Conservation (phyloP, 2,888 invertebrate genomes). For the Apotomis turbidana region DNA sequence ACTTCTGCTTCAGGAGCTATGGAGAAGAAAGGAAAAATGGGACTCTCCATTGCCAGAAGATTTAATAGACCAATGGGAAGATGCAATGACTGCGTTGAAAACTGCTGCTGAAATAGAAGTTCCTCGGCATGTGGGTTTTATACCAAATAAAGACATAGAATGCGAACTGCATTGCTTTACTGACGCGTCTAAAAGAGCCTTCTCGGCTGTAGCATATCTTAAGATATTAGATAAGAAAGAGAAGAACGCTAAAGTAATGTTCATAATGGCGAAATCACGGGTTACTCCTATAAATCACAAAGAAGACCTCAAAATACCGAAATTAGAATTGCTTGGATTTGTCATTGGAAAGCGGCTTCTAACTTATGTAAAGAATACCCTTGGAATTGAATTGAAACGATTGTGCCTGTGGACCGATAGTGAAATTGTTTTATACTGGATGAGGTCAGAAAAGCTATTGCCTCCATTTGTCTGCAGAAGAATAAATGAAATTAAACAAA, state of each 20-base stretch:
- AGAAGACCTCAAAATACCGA: slow-evolving; percentile 20
- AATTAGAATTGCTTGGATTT: slow-evolving; percentile 18
- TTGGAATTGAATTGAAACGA: not conserved
- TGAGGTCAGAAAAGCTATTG: slow-evolving; percentile 14
- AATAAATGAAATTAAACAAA: slow-evolving; percentile 7
- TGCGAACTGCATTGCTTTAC: slow-evolving; percentile 17
- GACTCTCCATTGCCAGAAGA: not conserved
- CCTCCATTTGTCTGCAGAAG: slow-evolving; percentile 18
- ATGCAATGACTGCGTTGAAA: not conserved
- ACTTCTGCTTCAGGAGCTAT: slow-evolving; percentile 6
- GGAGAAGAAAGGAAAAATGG: slow-evolving; percentile 1
- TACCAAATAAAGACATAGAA: not conserved
- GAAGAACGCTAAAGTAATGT: not conserved
- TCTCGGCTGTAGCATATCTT: slow-evolving; percentile 7
- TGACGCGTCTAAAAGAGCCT: slow-evolving; percentile 17
- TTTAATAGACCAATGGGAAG: not conserved
- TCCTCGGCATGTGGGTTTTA: not conserved
- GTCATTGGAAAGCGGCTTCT: slow-evolving; percentile 18
- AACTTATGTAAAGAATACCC: not conserved
- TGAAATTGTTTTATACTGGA: slow-evolving; percentile 20
- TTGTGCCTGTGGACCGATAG: slow-evolving; percentile 18
- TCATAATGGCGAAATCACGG: not conserved
- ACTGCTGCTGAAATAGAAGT: not conserved
- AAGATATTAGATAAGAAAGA: slow-evolving; percentile 1
- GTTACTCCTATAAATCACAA: not conserved